Evolutionary conservation across 2,888 invertebrate species (phyloP), one percentile per base, ranked within the genome.

Genomic region (Charanyca ferruginea): DNA sequence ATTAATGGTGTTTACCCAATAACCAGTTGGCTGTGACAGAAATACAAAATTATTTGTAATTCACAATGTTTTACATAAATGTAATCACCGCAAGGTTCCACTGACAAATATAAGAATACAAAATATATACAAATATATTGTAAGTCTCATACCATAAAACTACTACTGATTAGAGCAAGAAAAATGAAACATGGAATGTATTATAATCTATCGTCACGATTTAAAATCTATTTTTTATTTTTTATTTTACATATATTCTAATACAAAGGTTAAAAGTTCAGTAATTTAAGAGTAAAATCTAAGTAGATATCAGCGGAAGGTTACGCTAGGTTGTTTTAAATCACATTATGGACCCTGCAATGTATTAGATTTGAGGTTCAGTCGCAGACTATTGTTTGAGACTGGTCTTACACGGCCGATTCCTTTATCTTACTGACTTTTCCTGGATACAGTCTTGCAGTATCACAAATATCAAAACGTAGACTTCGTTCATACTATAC

Each of bases 281-380:
- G 49, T 58, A 60, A 53, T 74, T 62, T 60, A 71, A 52, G 22
- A 69, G 49, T 69, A 69, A 57, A 60, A 63, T 65, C 67, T 80
- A 77, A 52, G 23, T 53, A 66, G 45, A 49, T 62, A 71, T 58
- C 53, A 45, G 65, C 62, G 38, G 42, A 64, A 70, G 57, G 55
- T 64, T 72, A 72, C 47, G 63, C 78, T 80, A 80, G 28, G 53
- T 51, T 53, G 62, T 64, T 79, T 75, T 75, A 35, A 79, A 81
- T 81, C 81, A 81, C 81, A 81, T 70, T 68, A 66, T 65, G 80
- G 75, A 81, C 81, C 81, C 81, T 81, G 81, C 81, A 78, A 81
- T 66, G 59, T 68, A 69, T 65, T 53, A 67, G 48, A 67, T 77
- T 69, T 67, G 47, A 67, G 67, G 80, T 75, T 69, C 71, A 75